A percentile compares a stretch with the other conserved stretches of the same genome.
These are phyloP conservation scores for Drosophila silvestris DNA, from an alignment of 2,888 invertebrate genomes.

Conservation along the genomic window DNA sequence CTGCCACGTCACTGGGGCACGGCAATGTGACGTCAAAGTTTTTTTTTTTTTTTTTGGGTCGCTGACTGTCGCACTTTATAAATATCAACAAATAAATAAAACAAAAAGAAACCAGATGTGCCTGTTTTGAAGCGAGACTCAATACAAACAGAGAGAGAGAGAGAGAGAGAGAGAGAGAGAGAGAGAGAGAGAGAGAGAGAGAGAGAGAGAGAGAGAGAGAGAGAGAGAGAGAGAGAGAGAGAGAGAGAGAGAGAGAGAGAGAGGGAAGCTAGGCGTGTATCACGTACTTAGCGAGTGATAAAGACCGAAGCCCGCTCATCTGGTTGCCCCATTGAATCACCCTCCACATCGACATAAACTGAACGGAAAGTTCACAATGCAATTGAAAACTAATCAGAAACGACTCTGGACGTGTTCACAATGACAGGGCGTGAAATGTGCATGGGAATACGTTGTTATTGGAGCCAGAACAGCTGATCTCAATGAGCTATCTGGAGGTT, in stretches of 20 bases:
- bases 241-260: neutral
- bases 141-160: neutral
- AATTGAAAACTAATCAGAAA: constrained; percentile 33
- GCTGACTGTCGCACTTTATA: constrained; percentile 28
- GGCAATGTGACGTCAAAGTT: constrained; percentile 42
- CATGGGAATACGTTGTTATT: constrained; percentile 32
- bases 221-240: neutral
- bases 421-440: constrained; percentile 33
- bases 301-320: constrained; percentile 39
- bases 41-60: constrained; percentile 16
- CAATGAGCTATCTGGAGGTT: neutral
- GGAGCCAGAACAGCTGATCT: neutral
- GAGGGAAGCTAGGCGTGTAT: constrained; percentile 6
- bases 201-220: neutral
- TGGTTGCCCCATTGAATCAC: constrained; percentile 27
- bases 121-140: constrained; percentile 17
- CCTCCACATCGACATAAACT: constrained; percentile 6
- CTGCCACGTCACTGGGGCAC: constrained; percentile 31
- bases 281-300: constrained; percentile 41
- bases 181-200: neutral
- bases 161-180: neutral
- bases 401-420: constrained; percentile 35
- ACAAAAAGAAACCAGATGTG: constrained; percentile 36
- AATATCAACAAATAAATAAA: constrained; percentile 21
- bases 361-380: constrained; percentile 21